Base-by-base conservation (phyloP, 2,888 invertebrate genomes). In the Ophion obscuratus region DNA sequence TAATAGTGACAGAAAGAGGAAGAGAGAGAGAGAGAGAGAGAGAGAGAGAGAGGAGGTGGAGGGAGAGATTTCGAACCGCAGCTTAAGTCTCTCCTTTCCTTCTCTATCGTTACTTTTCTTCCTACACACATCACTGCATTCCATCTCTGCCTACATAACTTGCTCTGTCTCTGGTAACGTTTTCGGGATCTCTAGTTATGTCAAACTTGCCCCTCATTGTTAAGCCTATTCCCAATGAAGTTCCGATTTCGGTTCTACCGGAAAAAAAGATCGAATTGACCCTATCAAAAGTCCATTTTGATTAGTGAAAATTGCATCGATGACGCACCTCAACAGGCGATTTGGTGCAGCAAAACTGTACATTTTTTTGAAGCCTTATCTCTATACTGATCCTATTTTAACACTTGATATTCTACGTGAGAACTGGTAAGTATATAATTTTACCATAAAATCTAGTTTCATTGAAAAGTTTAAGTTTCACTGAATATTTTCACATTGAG, bases 61-160 rank as follows among this genome's bases (percentile, higher is more conserved):
- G 44, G 40, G 53, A 68, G 78, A 53, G 84, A 81, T 80, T 90
- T 89, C 89, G 90, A 91, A 92, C 90, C 89, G 89, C 90, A 88
- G 89, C 90, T 91, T 91, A 91, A 89, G 88, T 87, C 76, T 68
- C 73, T 73, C 73, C 82, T 86, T 64, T 80, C 74, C 76, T 84
- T 47, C 40, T 62, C 80, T 53, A 27, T 24, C 82, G 59, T 27
- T 27, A 61, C 67, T 67, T 57, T 40, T 67, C 36, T 4, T 67
- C 9, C 57, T 59, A 57, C 44, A 67, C 14, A 20, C 40, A 77
- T 77, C 66, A 40, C 2, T 24, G 20, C 53, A 57, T 62, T 76
- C 66, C 31, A 77, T 67, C 66, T 77, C 20, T 66, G 40, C 10
- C 66, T 1, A 24, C 9, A n/a, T 2, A n/a, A 47, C 75, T 67